Evolutionary conservation across 2,113 vertebrate species (phyloP).

Genomic region (Mustela lutreola): DNA sequence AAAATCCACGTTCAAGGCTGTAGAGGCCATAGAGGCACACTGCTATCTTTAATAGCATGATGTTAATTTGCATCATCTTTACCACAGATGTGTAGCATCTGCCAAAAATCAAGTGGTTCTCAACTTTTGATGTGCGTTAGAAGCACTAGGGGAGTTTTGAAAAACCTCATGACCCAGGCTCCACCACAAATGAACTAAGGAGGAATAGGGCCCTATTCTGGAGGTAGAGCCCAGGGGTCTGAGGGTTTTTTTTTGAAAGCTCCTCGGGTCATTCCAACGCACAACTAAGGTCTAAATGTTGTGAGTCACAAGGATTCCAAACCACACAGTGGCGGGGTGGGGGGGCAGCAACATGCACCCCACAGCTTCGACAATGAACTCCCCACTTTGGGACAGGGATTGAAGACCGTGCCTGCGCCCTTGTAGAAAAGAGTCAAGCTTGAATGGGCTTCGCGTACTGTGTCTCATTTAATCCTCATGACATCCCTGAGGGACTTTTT

Average conservation of each 20-base stretch:
- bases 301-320: conserved; percentile 38
- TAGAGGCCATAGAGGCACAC: background rate
- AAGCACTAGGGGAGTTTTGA: background rate
- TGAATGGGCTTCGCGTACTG: background rate
- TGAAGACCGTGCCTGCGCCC: background rate
- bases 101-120: conserved; percentile 43
- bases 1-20: background rate
- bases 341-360: background rate
- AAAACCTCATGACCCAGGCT: background rate
- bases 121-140: background rate
- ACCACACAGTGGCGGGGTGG: background rate
- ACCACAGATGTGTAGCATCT: conserved; percentile 60
- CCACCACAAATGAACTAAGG: background rate
- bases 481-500: background rate
- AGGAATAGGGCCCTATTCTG: background rate
- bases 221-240: background rate
- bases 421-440: background rate
- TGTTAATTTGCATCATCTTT: conserved; percentile 43
- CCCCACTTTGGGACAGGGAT: background rate
- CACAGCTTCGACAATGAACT: background rate
- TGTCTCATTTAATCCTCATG: background rate
- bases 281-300: background rate
- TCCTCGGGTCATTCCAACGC: background rate
- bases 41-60: background rate
- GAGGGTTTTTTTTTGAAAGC: background rate